A percentile compares a stretch with the other conserved stretches of the same genome.
These are phyloP conservation scores for Benthosema pterotum DNA, from an alignment of 2,797 vertebrate species.

Conservation along the genomic window DNA sequence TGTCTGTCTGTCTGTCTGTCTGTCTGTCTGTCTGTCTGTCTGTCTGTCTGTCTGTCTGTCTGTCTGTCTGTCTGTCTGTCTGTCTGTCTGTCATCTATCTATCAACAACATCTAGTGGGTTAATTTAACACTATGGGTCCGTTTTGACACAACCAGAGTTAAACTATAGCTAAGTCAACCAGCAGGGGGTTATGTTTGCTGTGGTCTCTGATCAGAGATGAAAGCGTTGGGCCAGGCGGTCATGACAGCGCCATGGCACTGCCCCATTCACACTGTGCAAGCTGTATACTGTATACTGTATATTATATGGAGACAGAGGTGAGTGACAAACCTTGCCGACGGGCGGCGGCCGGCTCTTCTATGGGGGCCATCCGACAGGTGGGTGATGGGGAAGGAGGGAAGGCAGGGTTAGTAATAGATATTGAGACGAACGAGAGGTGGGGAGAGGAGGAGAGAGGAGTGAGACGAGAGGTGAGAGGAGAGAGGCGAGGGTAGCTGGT, in stretches of 20 bases:
- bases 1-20: no score
- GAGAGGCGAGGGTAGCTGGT: no score
- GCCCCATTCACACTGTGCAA: slow-evolving; percentile 66
- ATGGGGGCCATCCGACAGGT: slow-evolving; percentile 77
- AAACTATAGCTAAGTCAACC: no score
- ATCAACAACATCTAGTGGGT: no score
- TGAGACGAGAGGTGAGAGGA: background rate
- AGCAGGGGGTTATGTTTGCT: slow-evolving; percentile 32
- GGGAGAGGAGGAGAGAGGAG: slow-evolving; percentile 5
- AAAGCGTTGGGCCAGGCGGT: slow-evolving; percentile 71
- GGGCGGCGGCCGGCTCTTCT: slow-evolving; percentile 83
- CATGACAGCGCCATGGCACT: slow-evolving; percentile 53
- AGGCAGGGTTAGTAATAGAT: slow-evolving; percentile 73
- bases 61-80: background rate
- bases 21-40: no score
- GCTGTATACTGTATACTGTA: no score
- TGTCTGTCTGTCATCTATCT: no score
- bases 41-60: no score
- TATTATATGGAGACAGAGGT: slow-evolving; percentile 82
- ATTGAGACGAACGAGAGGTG: slow-evolving; percentile 42
- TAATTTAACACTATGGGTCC: no score
- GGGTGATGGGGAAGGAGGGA: slow-evolving; percentile 82
- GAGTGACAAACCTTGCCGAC: slow-evolving; percentile 84
- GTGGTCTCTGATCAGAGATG: slow-evolving; percentile 25
- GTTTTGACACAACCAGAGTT: no score